phyloP scores from a whole-genome alignment of 2,797 vertebrate genomes.

The Orientallactaga sibirica region DNA sequence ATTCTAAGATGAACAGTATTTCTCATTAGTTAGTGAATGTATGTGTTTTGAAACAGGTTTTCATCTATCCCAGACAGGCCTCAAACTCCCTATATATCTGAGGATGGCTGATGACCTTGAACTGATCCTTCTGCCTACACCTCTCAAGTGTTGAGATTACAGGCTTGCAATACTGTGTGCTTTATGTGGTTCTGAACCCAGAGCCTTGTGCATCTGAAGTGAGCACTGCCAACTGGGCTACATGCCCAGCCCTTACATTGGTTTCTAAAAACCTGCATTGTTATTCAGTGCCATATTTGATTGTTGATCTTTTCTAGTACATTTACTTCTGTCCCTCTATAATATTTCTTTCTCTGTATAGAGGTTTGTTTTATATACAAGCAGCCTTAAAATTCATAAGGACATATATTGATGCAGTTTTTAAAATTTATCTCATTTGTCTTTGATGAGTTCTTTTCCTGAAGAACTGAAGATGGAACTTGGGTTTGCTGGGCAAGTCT shows the following conservation, averaged over 20 bases:
- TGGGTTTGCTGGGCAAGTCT: neutral
- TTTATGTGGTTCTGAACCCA: neutral
- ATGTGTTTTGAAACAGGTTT: neutral
- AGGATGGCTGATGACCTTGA: neutral
- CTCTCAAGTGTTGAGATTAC: neutral
- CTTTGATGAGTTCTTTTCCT: neutral
- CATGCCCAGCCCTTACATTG: neutral
- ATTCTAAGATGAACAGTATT: conserved; percentile 35
- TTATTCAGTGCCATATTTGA: conserved; percentile 8
- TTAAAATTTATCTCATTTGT: neutral
- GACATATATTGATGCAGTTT: neutral
- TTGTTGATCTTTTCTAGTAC: neutral
- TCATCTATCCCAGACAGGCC: neutral
- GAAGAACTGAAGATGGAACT: neutral
- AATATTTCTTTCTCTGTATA: neutral
- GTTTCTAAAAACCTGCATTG: conserved; percentile 15
- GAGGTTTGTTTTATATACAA: conserved; percentile 11
- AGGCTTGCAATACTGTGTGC: neutral
- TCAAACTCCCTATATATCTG: neutral
- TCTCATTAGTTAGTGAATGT: neutral
- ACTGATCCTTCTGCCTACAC: neutral
- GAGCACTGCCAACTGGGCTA: neutral
- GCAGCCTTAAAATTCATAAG: neutral
- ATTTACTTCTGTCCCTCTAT: conserved; percentile 8
- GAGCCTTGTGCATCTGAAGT: neutral